phyloP scores from a whole-genome alignment of 2,113 vertebrate genomes.

The Ophiodon elongatus region DNA sequence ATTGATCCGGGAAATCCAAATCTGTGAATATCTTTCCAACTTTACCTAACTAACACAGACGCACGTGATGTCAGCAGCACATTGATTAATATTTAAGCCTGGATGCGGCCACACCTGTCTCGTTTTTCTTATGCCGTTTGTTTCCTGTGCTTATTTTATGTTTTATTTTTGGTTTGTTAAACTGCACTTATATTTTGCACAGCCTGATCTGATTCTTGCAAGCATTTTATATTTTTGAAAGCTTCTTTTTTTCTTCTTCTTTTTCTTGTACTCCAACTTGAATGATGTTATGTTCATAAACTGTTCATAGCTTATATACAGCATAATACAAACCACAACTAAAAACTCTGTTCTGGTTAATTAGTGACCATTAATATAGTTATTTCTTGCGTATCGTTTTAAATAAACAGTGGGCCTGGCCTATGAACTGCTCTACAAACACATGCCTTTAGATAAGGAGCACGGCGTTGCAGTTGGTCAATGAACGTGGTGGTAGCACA shows the following conservation, averaged over 20 bases:
- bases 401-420: constrained; percentile 23
- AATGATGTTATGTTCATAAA: background rate
- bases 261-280: background rate
- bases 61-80: too few species aligned
- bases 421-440: background rate
- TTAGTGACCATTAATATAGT: constrained; percentile 8
- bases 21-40: too few species aligned
- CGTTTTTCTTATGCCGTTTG: too few species aligned
- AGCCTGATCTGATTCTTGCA: background rate
- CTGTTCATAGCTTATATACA: background rate
- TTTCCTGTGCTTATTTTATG: too few species aligned
- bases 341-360: constrained; percentile 26
- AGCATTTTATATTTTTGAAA: background rate
- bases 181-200: background rate
- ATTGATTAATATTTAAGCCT: too few species aligned
- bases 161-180: background rate
- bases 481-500: background rate
- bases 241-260: background rate
- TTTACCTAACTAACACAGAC: too few species aligned
- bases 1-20: too few species aligned
- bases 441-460: constrained; percentile 17
- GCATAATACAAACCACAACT: background rate
- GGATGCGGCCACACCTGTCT: constrained; percentile 33
- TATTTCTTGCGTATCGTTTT: background rate
- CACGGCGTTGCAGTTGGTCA: background rate